A percentile compares a stretch with the other conserved stretches of the same genome.
Evolutionary conservation across 2,113 vertebrate species (phyloP).

Genomic region (Micromys minutus): DNA sequence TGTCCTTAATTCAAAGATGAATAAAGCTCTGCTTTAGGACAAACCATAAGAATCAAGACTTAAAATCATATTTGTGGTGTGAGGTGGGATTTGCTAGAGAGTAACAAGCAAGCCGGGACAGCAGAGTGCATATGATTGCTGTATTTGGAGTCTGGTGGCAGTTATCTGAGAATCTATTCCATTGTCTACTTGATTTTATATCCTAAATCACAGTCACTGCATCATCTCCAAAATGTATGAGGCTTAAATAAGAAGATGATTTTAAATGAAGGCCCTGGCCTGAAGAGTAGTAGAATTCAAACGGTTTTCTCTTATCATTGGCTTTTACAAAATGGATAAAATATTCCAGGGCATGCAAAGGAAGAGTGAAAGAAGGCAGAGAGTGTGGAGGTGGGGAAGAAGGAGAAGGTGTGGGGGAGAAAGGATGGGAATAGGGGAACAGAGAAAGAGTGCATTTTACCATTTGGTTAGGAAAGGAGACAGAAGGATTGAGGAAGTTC

Average conservation of each 20-base stretch:
- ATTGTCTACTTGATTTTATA: neutral
- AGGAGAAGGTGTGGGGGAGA: rapidly evolving
- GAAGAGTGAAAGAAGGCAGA: rapidly evolving
- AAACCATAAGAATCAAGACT: neutral
- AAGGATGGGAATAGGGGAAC: too few relatives aligned
- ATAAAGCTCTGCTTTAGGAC: neutral
- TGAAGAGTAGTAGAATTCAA: neutral
- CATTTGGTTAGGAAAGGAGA: neutral
- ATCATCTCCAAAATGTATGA: neutral
- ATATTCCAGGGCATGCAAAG: neutral
- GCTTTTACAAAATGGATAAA: neutral
- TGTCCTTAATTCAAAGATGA: neutral
- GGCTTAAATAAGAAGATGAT: neutral
- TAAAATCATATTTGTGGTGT: neutral
- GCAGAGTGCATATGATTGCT: neutral
- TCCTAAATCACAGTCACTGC: neutral
- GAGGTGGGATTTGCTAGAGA: neutral
- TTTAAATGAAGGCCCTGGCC: neutral
- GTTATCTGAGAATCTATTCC: neutral
- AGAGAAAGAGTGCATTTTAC: neutral
- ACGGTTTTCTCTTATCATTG: neutral
- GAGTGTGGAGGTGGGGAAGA: neutral
- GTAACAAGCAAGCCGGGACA: neutral
- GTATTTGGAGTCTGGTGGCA: neutral
- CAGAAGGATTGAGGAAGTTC: neutral